A percentile compares a stretch with the other conserved stretches of the same genome.
Conservation (phyloP, 2,797 vertebrate genomes). For the Pteropus rufus region DNA sequence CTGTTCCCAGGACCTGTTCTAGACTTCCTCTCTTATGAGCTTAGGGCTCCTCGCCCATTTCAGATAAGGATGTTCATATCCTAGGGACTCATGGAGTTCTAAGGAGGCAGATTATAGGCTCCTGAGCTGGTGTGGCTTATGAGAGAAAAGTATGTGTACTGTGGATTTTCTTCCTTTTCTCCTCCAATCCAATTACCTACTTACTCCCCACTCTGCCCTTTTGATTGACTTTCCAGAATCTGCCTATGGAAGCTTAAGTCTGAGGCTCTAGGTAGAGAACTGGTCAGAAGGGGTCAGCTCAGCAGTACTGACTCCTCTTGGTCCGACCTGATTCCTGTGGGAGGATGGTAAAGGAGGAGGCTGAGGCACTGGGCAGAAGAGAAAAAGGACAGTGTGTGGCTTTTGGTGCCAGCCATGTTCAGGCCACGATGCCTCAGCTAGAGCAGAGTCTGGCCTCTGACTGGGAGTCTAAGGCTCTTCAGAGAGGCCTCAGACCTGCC, state of each 20-base stretch:
- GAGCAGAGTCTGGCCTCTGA: neutral
- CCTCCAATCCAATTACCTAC: neutral
- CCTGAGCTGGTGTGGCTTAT: neutral
- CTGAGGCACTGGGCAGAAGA: neutral
- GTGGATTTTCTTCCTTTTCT: neutral
- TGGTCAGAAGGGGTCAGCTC: neutral
- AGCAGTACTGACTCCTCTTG: neutral
- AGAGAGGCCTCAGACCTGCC: neutral
- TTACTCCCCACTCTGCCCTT: neutral
- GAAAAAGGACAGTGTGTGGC: neutral
- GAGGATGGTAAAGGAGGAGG: neutral
- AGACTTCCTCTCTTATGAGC: neutral
- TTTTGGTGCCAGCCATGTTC: neutral
- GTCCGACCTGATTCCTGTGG: neutral
- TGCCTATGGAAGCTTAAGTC: neutral
- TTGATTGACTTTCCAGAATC: neutral
- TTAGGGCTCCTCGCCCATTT: neutral
- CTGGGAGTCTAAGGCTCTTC: neutral
- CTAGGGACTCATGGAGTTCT: neutral
- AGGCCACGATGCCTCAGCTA: neutral
- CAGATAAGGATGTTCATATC: neutral
- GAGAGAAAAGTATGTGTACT: neutral
- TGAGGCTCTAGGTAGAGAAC: neutral
- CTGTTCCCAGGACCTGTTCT: neutral
- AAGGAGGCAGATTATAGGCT: neutral